Percentiles rank a stretch among this genome's conserved stretches.
These are phyloP conservation scores for Dolichotis patagonum DNA, from an alignment of 2,113 vertebrate species.

Conservation along the genomic window DNA sequence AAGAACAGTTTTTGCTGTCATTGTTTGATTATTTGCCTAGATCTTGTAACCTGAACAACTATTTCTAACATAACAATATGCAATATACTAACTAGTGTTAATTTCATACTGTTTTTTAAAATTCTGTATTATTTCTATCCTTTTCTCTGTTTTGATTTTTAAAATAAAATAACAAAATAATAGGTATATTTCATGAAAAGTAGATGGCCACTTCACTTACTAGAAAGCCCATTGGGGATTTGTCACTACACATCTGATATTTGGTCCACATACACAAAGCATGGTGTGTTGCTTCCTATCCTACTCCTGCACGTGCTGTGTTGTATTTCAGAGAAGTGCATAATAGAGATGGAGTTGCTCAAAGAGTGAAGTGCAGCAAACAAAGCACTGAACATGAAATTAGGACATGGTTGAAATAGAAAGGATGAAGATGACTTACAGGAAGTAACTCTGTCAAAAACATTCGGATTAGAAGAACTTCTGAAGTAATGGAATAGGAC, in stretches of 20 bases:
- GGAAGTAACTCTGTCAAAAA: background rate
- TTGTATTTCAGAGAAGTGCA: background rate
- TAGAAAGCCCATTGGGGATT: background rate
- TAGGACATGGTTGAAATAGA: background rate
- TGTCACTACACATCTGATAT: background rate
- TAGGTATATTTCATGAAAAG: background rate
- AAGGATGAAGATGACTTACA: background rate
- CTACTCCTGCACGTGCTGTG: background rate
- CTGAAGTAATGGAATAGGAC: background rate
- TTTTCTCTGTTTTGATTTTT: no score
- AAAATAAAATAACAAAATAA: background rate
- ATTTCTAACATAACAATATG: no score
- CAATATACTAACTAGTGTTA: no score
- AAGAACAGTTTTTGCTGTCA: no score
- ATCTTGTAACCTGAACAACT: no score
- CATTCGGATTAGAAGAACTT: background rate
- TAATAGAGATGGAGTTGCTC: background rate
- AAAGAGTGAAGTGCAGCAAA: background rate
- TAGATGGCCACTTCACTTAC: background rate
- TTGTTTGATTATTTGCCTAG: no score
- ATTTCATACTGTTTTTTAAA: no score
- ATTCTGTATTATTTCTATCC: no score
- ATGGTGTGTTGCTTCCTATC: background rate
- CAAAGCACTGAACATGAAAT: background rate
- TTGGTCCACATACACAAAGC: background rate